phyloP scores from a whole-genome alignment of 1,140 invertebrate genomes.

The Pseudomyrmex flavicornis region DNA sequence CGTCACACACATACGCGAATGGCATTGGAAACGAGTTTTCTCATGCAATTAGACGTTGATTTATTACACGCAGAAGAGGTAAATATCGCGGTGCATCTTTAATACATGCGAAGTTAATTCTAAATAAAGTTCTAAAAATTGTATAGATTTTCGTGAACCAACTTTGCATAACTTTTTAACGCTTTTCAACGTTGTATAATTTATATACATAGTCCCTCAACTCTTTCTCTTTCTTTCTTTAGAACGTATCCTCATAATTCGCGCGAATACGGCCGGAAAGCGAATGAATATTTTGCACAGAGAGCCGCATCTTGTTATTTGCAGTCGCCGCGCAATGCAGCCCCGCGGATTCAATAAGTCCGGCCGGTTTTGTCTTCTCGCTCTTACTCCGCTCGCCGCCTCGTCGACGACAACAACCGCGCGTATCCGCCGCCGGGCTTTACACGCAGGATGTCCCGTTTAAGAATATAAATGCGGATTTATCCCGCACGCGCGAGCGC shows the following conservation, averaged over 20 bases:
- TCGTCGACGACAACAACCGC: constrained; percentile 55
- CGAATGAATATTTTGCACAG: constrained; percentile 53
- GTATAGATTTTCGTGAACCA: not conserved
- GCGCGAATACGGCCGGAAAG: constrained; percentile 7
- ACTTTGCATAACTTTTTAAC: not conserved
- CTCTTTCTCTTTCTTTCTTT: not conserved
- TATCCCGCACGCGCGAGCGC: constrained; percentile 2
- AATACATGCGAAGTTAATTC: not conserved
- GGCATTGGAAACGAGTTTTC: not conserved
- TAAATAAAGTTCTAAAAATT: not conserved
- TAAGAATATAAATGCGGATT: constrained; percentile 67
- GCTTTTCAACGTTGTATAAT: not conserved
- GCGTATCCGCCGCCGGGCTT: constrained; percentile 58
- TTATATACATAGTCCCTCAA: not conserved
- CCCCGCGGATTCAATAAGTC: constrained; percentile 52
- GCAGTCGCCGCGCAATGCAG: constrained; percentile 51
- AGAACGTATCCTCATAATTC: not conserved
- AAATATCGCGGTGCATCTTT: not conserved
- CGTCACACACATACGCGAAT: not conserved
- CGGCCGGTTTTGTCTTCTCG: constrained; percentile 50
- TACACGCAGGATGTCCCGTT: constrained; percentile 70
- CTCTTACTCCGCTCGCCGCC: constrained; percentile 15
- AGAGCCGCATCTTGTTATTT: constrained; percentile 52
- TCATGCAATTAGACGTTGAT: not conserved
- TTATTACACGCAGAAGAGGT: not conserved